Evolutionary conservation across 2,888 invertebrate species (phyloP), one percentile per base, ranked within the genome.

Genomic region (Harmothoe impar): DNA sequence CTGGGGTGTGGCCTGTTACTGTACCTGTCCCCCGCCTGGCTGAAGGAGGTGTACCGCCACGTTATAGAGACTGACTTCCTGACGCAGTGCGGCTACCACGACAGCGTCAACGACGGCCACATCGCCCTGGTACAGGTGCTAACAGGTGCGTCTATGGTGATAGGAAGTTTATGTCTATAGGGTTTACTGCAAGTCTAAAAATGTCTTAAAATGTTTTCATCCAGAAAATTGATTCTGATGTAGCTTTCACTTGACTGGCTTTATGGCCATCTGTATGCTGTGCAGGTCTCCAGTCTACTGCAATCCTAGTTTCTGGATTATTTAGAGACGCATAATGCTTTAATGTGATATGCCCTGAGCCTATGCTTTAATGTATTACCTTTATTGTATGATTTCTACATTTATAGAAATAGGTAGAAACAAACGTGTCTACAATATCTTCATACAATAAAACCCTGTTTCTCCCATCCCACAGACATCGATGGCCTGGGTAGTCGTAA

Each of bases 1-100:
- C 98, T 98, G 95, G 98, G 98, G 54, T 98, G 98, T 91, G 99
- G 99, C 0, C 98, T 99, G 29, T 96, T 99, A 43, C 98, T 99
- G 10, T 99, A 98, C 95, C 96, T 99, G 17, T 98, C 99, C 0
- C 98, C 98, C 0, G 98, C 98, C 0, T 99, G 99, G 99, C 97
- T 99, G 0, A 97, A 98, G 56, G 98, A 99, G 94, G 96, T 99
- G 12, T 99, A 99, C 95, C 98, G 98, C 94, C 98, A 98, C 94
- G 97, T 98, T 0, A 96, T 98, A 5, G 97, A 97, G 0, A 97
- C 97, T 90, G 97, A 98, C 94, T 95, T 98, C 17, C 96, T 98
- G n/a, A 97, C 97, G 93, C 96, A 97, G 89, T 97, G 97, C 85
- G 97, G 97, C 0, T 97, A 91, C 90, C 35, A 43, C 15, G 88